phyloP scores from a whole-genome alignment of 2,113 vertebrate genomes.

The Saccopteryx leptura region DNA sequence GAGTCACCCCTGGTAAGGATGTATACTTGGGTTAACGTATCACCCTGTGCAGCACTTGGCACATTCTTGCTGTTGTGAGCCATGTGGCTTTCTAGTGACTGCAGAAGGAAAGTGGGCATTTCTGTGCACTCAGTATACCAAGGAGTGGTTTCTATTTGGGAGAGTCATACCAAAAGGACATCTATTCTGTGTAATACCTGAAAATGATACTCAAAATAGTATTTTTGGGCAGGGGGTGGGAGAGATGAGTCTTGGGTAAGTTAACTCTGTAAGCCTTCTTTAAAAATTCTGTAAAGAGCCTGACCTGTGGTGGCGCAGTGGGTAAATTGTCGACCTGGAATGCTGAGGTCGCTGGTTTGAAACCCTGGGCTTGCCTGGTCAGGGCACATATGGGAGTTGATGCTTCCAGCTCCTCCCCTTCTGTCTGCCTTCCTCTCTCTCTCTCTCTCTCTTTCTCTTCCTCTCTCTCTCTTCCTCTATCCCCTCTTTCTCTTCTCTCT shows the following conservation, averaged over 20 bases:
- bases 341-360: too few species aligned
- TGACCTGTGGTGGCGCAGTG: too few species aligned
- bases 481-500: too few species aligned
- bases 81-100: not conserved
- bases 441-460: too few species aligned
- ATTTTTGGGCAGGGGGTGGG: not conserved
- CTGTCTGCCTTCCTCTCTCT: too few species aligned
- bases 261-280: slow-evolving; percentile 49
- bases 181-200: not conserved
- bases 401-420: too few species aligned
- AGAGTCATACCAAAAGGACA: not conserved
- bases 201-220: not conserved
- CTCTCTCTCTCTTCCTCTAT: too few species aligned
- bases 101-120: not conserved
- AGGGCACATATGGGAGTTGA: too few species aligned
- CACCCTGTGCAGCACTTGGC: not conserved
- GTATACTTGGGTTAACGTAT: not conserved
- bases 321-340: too few species aligned
- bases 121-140: not conserved
- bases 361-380: too few species aligned
- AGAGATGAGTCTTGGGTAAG: not conserved
- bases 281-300: not conserved
- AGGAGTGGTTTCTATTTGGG: not conserved
- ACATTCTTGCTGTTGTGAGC: not conserved
- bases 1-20: not conserved